Evolutionary conservation across 2,888 invertebrate species (phyloP), one percentile per base, ranked within the genome.

Genomic region (Phrixothrix hirtus): DNA sequence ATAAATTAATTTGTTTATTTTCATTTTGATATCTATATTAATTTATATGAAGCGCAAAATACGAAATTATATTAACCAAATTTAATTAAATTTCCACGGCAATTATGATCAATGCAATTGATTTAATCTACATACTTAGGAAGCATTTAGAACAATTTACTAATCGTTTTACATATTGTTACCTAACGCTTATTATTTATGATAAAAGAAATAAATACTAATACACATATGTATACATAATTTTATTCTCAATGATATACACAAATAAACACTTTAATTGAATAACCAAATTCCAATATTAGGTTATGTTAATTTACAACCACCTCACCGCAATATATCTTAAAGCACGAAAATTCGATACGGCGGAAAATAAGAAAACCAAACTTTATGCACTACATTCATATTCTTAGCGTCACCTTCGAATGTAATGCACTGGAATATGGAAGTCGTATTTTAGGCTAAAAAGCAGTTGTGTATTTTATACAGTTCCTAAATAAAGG

Each of bases 1-100:
- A 54, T 48, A 54, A 48, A 54, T 54, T 48, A 48, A 54, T 48
- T 54, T 48, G 25, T 25, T 29, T 21, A 16, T 21, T 16, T 45
- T 39, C 7, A 7, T 45, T 45, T 39, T 21, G 44, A 45, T 45
- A 35, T 39, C 41, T 35, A 51, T 44, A 34, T 15, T 34, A 44
- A 37, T 38, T 34, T 38, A 51, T 31, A 51, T 44, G 42, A 42
- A 26, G 16, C 36, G 26, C 43, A 31, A 49, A 43, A 45, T 45
- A 44, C 38, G 7, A 41, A 48, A 41, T 42, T 42, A 15, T 35
- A 48, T 48, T 48, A 41, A 29, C 21, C n/a, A n/a, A n/a, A n/a
- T n/a, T n/a, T n/a, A 42, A 48, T 42, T 48, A 48, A 48, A 41
- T 48, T 41, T 48, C 30, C 31, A 27, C 26, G 15, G 35, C 38